A percentile compares a stretch with the other conserved stretches of the same genome.
phyloP scores from a whole-genome alignment of 2,797 vertebrate genomes.

The Microcaecilia unicolor region DNA sequence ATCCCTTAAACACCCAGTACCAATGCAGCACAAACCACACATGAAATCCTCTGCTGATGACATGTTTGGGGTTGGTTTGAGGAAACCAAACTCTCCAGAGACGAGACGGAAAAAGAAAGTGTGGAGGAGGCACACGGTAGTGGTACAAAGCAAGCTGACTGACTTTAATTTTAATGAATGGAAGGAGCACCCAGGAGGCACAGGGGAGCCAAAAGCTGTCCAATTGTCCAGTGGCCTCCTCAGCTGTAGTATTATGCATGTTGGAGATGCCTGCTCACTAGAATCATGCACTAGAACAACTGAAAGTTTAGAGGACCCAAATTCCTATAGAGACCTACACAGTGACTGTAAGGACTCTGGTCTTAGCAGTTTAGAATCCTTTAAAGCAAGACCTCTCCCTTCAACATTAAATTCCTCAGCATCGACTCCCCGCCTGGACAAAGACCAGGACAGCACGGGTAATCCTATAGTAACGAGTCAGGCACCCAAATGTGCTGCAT shows the following conservation, averaged over 20 bases:
- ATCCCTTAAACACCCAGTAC: no score
- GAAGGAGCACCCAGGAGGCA: conserved; percentile 34
- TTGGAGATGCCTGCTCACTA: no score
- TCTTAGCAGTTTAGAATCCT: conserved; percentile 63
- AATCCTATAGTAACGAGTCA: not conserved
- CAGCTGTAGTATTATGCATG: no score
- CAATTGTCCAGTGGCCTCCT: not conserved
- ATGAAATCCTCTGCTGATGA: conserved; percentile 69
- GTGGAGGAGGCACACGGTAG: conserved; percentile 88
- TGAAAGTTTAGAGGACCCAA: no score
- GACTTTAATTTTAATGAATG: conserved; percentile 72
- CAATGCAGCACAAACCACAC: conserved; percentile 45
- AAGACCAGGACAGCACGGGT: conserved; percentile 1
- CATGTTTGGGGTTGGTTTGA: conserved; percentile 64
- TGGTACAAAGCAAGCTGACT: conserved; percentile 63
- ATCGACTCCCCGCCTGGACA: not conserved
- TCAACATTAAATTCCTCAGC: no score
- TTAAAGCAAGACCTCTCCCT: conserved; percentile 41
- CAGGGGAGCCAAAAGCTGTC: not conserved
- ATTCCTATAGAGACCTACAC: conserved; percentile 11
- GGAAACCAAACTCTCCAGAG: conserved; percentile 79
- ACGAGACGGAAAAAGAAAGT: conserved; percentile 76
- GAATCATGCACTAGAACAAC: no score
- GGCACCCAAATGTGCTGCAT: not conserved
- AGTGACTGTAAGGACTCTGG: conserved; percentile 54